phyloP scores from a whole-genome alignment of 2,888 invertebrate species.

The Mesorhabditis spiculigera region DNA sequence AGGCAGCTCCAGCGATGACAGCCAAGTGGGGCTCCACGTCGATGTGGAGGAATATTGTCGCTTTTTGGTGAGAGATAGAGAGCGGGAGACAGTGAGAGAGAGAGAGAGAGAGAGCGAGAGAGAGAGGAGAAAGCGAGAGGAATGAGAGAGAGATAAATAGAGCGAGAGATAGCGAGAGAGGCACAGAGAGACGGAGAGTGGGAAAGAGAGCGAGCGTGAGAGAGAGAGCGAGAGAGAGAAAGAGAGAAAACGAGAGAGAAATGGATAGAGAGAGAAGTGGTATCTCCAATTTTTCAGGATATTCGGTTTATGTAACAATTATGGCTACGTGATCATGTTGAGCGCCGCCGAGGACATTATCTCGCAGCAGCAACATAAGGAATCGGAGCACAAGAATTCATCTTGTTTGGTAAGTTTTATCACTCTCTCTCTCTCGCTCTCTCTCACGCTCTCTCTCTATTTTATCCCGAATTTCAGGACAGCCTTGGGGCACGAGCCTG shows the following conservation, averaged over 20 bases:
- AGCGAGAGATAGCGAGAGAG: too few relatives aligned
- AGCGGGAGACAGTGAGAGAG: not conserved
- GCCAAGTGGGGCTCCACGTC: not conserved
- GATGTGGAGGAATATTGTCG: not conserved
- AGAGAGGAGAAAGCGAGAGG: too few relatives aligned
- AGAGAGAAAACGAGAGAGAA: too few relatives aligned
- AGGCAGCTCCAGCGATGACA: too few relatives aligned
- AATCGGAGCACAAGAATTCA: not conserved
- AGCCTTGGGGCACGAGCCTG: slow-evolving; percentile 23
- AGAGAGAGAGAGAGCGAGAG: not conserved
- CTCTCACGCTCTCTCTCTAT: too few relatives aligned
- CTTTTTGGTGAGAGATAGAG: slow-evolving; percentile 2
- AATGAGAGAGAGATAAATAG: too few relatives aligned
- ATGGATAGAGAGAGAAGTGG: not conserved
- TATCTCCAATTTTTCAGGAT: slow-evolving; percentile 64
- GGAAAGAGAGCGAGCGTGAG: too few relatives aligned
- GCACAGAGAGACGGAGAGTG: too few relatives aligned
- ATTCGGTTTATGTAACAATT: slow-evolving; percentile 79
- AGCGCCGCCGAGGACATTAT: slow-evolving; percentile 78
- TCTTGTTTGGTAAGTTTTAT: not conserved
- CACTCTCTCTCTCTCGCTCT: too few relatives aligned
- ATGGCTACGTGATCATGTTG: slow-evolving; percentile 81
- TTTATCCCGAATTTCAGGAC: slow-evolving; percentile 26
- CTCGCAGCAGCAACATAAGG: slow-evolving; percentile 36
- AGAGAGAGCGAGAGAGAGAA: too few relatives aligned